Conservation (phyloP, 2,797 vertebrate species). For the Paguma larvata region DNA sequence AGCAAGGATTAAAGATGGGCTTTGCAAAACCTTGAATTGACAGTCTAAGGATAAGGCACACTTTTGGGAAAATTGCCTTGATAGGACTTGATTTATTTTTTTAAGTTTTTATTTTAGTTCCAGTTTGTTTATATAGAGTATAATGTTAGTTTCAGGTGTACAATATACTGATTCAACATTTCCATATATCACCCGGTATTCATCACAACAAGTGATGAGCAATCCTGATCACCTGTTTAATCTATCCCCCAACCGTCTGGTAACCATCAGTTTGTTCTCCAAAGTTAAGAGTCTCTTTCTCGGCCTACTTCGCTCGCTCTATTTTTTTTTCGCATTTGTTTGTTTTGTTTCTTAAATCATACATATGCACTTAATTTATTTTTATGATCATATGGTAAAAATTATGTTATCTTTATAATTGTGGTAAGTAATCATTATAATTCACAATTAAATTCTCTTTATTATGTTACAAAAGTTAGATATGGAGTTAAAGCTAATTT, state of each 20-base stretch:
- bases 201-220: background rate
- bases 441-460: background rate
- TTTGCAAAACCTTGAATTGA: constrained; percentile 31
- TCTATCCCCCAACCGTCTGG: background rate
- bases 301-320: background rate
- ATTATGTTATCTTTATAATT: background rate
- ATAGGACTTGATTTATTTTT: background rate
- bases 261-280: background rate
- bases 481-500: constrained; percentile 5
- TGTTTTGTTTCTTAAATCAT: background rate
- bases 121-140: background rate
- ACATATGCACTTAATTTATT: background rate
- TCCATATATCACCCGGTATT: background rate
- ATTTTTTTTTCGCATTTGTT: background rate
- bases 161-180: background rate
- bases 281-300: background rate
- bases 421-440: background rate
- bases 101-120: background rate
- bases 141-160: background rate
- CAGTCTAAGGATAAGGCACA: background rate
- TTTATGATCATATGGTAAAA: background rate
- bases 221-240: background rate
- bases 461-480: background rate
- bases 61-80: background rate
- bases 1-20: background rate